phyloP scores from a whole-genome alignment of 2,113 vertebrate genomes.

The Aythya baeri region DNA sequence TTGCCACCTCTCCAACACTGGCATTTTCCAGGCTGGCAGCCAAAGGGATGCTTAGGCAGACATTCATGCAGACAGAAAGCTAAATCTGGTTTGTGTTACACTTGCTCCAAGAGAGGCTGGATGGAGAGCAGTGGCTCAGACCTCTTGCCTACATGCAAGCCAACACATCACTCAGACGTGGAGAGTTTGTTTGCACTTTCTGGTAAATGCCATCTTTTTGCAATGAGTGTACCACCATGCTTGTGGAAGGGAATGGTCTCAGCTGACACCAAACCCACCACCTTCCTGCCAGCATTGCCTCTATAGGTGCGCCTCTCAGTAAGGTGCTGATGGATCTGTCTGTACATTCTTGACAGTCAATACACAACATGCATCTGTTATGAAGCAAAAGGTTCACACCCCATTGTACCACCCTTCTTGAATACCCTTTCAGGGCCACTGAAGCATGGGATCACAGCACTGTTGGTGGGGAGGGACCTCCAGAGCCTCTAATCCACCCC shows the following conservation, averaged over 20 bases:
- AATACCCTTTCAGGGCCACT: neutral
- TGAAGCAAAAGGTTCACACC: neutral
- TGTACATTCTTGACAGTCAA: neutral
- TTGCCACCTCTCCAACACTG: neutral
- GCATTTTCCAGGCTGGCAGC: constrained; percentile 33
- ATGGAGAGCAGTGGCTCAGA: neutral
- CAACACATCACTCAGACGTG: neutral
- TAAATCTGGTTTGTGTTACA: neutral
- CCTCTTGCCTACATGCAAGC: too few relatives aligned
- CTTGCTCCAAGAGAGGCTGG: neutral
- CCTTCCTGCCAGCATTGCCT: neutral
- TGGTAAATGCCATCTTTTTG: neutral
- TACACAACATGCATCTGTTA: neutral
- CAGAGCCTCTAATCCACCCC: neutral
- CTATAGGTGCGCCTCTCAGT: neutral
- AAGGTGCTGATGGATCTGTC: neutral
- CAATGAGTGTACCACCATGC: accelerated
- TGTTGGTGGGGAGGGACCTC: neutral
- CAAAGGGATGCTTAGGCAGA: neutral
- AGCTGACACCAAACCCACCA: neutral
- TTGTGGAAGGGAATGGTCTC: neutral
- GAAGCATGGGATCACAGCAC: neutral
- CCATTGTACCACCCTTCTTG: neutral
- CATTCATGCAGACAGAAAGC: neutral
- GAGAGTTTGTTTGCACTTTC: neutral